phyloP scores from a whole-genome alignment of 1,140 invertebrate genomes.

The Coptotermes formosanus region DNA sequence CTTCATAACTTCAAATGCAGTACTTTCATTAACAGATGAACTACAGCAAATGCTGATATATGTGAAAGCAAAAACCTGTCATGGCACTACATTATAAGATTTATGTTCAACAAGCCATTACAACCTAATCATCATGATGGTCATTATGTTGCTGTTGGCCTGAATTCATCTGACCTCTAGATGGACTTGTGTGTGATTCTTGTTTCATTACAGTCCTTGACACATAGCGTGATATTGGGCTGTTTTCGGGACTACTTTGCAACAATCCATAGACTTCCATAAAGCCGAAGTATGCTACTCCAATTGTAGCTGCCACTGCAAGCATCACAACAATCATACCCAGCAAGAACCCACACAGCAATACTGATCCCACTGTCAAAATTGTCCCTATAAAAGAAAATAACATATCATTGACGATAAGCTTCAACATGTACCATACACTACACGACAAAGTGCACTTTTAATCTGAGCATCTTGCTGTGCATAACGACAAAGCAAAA shows the following conservation, averaged over 20 bases:
- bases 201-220: neutral
- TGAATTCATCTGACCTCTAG: no score
- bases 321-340: constrained; percentile 26
- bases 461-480: neutral
- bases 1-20: no score
- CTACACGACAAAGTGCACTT: neutral
- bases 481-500: neutral
- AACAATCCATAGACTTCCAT: constrained; percentile 26
- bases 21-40: no score
- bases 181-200: neutral
- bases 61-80: no score
- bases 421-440: neutral
- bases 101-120: no score
- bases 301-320: constrained; percentile 20
- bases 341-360: constrained; percentile 32
- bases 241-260: constrained; percentile 24
- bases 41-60: no score
- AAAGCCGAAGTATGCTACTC: constrained; percentile 31
- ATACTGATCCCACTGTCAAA: constrained; percentile 29
- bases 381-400: constrained; percentile 31
- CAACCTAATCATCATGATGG: no score
- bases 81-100: no score
- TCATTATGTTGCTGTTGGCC: no score
- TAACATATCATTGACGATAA: neutral
- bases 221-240: constrained; percentile 21